phyloP scores from a whole-genome alignment of 2,797 vertebrate genomes.

The Carduelis carduelis region DNA sequence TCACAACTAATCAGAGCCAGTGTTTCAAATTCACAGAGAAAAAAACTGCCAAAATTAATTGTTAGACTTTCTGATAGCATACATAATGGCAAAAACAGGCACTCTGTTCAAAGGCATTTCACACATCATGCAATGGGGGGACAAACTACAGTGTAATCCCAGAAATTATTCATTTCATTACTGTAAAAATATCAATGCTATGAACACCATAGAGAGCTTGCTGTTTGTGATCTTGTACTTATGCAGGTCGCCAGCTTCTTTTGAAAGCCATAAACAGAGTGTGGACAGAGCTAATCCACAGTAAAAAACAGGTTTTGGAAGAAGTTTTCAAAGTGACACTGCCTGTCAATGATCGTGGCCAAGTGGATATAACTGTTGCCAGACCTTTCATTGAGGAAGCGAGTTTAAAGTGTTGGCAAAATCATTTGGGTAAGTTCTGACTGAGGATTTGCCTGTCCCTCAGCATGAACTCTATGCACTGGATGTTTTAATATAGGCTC shows the following conservation, averaged over 20 bases:
- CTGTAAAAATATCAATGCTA: not conserved
- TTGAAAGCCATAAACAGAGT: slow-evolving; percentile 97
- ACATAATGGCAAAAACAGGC: not conserved
- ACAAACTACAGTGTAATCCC: not conserved
- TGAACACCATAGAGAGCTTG: not conserved
- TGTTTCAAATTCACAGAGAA: not conserved
- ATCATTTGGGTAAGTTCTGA: slow-evolving; percentile 86
- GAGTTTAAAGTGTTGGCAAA: slow-evolving; percentile 95
- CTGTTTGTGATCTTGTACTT: not conserved
- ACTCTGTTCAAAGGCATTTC: not conserved
- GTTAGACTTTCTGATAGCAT: not conserved
- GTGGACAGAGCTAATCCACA: slow-evolving; percentile 97
- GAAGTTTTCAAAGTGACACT: slow-evolving; percentile 95
- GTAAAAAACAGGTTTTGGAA: slow-evolving; percentile 94
- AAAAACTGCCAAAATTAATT: not conserved
- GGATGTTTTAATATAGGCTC: not conserved
- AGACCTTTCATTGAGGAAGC: slow-evolving; percentile 91
- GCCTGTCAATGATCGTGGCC: slow-evolving; percentile 92
- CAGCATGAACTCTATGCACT: not conserved
- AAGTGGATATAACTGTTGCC: slow-evolving; percentile 89
- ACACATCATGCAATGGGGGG: not conserved
- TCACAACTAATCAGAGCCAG: not conserved
- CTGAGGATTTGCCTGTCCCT: not conserved
- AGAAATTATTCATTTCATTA: not conserved
- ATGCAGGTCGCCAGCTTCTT: slow-evolving; percentile 91